Conservation (phyloP, 1,140 invertebrate species). For the Glossosoma conforme region DNA sequence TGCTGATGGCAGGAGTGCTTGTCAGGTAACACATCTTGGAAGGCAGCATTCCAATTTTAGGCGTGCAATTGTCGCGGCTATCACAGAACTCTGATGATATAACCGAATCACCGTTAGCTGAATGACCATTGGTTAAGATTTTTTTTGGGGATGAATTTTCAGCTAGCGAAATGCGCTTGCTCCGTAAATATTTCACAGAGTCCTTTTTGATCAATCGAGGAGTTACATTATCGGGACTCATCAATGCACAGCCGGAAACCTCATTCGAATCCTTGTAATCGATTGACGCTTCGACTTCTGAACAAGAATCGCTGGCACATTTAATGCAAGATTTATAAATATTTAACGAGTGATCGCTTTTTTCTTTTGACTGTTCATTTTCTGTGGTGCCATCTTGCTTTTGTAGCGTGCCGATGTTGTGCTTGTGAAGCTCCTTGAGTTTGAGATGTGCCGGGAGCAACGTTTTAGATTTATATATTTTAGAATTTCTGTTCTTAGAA, state of each 20-base stretch:
- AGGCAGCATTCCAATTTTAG: neutral
- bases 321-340: slow-evolving; percentile 21
- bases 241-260: neutral
- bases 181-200: slow-evolving; percentile 16
- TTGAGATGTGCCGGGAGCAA: slow-evolving; percentile 33
- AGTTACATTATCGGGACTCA: slow-evolving; percentile 5
- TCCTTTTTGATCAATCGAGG: slow-evolving; percentile 19
- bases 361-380: slow-evolving; percentile 6
- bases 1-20: slow-evolving; percentile 51
- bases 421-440: slow-evolving; percentile 9
- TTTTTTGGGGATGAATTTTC: slow-evolving; percentile 5
- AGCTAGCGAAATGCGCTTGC: slow-evolving; percentile 5
- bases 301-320: slow-evolving; percentile 17
- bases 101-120: neutral
- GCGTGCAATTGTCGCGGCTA: neutral
- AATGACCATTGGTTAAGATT: neutral
- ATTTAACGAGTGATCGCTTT: slow-evolving; percentile 14
- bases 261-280: neutral
- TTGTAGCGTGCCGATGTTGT: slow-evolving; percentile 10
- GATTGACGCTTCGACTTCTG: slow-evolving; percentile 7
- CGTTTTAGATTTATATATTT: slow-evolving; percentile 42
- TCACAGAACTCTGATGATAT: too few species aligned
- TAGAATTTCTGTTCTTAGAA: slow-evolving; percentile 37
- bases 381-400: slow-evolving; percentile 3
- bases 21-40: slow-evolving; percentile 37